phyloP scores from a whole-genome alignment of 2,113 vertebrate species.

The Hucho hucho region DNA sequence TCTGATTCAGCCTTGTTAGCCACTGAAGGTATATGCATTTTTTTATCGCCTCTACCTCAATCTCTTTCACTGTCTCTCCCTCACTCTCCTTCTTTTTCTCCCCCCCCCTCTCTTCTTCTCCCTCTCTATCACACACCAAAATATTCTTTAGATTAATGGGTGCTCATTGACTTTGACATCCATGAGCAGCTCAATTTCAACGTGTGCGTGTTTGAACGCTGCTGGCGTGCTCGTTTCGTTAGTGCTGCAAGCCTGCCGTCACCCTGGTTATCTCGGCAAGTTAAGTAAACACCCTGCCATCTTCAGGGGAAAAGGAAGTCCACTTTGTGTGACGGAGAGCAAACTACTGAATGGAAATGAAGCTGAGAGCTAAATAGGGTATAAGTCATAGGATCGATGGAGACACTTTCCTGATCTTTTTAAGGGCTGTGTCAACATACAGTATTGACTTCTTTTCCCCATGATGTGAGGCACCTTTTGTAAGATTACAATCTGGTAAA shows the following conservation, averaged over 20 bases:
- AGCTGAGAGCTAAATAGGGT: no score
- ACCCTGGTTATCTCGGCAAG: slow-evolving; percentile 17
- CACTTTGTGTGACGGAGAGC: not conserved
- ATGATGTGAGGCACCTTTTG: no score
- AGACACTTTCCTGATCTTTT: no score
- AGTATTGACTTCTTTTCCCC: no score
- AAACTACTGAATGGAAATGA: not conserved
- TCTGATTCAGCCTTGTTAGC: slow-evolving; percentile 65
- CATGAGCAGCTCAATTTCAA: slow-evolving; percentile 51
- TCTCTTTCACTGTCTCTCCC: not conserved
- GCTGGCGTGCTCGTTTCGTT: slow-evolving; percentile 31
- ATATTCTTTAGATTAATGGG: slow-evolving; percentile 49
- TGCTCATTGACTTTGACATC: slow-evolving; percentile 54
- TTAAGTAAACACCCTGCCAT: slow-evolving; percentile 1
- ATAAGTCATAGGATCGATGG: no score
- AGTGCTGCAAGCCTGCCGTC: slow-evolving; percentile 29
- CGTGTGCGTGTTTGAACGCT: slow-evolving; percentile 25
- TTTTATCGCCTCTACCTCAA: slow-evolving; percentile 53
- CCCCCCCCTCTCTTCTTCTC: slow-evolving; percentile 8
- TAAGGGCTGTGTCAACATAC: no score
- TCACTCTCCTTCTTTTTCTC: slow-evolving; percentile 8
- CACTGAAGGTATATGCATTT: slow-evolving; percentile 63
- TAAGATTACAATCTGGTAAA: no score
- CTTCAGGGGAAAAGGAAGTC: not conserved
- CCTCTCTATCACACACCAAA: slow-evolving; percentile 22